Evolutionary conservation across 1,140 invertebrate species (phyloP).

Genomic region (Aporrectodea caliginosa): DNA sequence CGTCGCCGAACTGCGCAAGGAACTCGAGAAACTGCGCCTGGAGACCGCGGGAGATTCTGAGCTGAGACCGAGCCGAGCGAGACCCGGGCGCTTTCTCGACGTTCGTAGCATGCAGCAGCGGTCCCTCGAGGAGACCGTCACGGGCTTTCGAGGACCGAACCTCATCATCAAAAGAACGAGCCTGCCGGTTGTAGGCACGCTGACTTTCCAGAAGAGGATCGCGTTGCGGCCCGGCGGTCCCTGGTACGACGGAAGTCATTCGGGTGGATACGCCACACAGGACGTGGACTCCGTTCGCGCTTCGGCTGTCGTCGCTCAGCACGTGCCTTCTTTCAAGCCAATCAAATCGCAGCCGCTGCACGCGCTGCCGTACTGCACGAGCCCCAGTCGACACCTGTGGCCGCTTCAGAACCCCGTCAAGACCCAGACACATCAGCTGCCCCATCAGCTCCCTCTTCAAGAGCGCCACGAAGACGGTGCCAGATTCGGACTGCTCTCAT

Average conservation of each 20-base stretch:
- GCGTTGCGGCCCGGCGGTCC: not conserved
- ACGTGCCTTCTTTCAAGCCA: not conserved
- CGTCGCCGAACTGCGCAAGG: conserved; percentile 71
- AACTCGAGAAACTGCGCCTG: conserved; percentile 67
- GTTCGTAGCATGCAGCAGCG: not conserved
- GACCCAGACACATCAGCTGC: no score
- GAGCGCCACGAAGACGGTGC: no score
- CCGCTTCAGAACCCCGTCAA: not conserved
- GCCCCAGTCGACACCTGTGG: not conserved
- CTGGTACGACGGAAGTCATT: not conserved
- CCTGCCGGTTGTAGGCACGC: not conserved
- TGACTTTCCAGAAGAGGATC: not conserved
- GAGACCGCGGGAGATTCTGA: not conserved
- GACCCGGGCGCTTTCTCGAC: not conserved
- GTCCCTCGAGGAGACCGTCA: not conserved
- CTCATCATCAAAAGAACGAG: not conserved
- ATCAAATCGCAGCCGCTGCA: not conserved
- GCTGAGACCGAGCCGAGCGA: not conserved
- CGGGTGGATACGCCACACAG: not conserved
- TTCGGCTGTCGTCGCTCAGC: not conserved
- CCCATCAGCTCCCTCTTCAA: no score
- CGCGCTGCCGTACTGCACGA: not conserved
- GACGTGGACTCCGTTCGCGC: not conserved
- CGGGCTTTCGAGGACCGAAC: not conserved
- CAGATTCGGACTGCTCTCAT: not conserved